A percentile compares a stretch with the other conserved stretches of the same genome.
Conservation (phyloP, 2,888 invertebrate species). For the Drosophila sordidula region DNA sequence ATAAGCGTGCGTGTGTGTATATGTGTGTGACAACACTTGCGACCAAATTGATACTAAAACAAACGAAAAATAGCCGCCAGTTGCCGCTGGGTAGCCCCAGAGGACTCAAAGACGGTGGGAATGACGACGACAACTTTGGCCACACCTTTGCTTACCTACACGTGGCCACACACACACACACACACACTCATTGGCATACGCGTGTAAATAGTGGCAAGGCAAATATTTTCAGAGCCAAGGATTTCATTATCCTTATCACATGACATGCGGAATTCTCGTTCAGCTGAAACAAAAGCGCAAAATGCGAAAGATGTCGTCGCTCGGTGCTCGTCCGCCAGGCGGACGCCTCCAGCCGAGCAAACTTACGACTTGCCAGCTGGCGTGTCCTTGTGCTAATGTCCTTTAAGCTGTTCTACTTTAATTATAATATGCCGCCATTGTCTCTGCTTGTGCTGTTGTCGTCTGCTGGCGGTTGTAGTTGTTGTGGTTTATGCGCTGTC, state of each 20-base stretch:
- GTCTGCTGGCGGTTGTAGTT: slow-evolving; percentile 12
- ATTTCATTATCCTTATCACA: slow-evolving; percentile 84
- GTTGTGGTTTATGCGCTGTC: slow-evolving; percentile 65
- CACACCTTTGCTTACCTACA: slow-evolving; percentile 79
- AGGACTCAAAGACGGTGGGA: slow-evolving; percentile 60
- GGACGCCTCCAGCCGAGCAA: slow-evolving; percentile 49
- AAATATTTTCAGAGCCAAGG: slow-evolving; percentile 83
- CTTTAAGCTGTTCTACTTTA: slow-evolving; percentile 81
- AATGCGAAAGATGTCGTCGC: slow-evolving; percentile 71
- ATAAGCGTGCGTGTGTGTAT: slow-evolving; percentile 12
- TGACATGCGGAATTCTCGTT: slow-evolving; percentile 66
- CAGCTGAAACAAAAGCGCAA: slow-evolving; percentile 53
- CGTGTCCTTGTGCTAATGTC: slow-evolving; percentile 61
- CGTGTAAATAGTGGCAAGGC: slow-evolving; percentile 68
- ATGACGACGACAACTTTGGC: slow-evolving; percentile 60
- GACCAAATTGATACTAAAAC: slow-evolving; percentile 76
- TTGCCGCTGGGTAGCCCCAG: slow-evolving; percentile 53
- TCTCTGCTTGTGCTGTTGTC: slow-evolving; percentile 14
- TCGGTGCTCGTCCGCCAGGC: slow-evolving; percentile 48
- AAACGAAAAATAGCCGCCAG: slow-evolving; percentile 34
- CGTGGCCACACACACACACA: slow-evolving; percentile 34
- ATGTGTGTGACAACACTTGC: slow-evolving; percentile 62
- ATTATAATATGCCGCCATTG: slow-evolving; percentile 70
- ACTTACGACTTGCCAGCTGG: slow-evolving; percentile 42
- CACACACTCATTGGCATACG: slow-evolving; percentile 13